Base-by-base conservation (phyloP, 2,797 vertebrate genomes). In the Pelobates cultripes region DNA sequence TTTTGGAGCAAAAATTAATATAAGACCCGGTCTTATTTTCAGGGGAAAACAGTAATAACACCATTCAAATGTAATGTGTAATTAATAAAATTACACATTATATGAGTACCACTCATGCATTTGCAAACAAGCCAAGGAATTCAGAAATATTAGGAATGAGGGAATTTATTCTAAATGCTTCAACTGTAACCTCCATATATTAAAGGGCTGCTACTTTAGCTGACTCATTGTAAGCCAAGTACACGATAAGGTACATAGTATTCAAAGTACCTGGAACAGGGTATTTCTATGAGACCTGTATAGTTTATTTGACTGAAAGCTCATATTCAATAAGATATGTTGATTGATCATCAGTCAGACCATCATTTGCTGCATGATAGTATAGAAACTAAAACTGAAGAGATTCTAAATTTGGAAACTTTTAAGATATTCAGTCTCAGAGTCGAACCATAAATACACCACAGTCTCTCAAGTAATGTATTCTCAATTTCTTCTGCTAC, bases 331-430 rank as follows among this genome's bases (percentile, higher is more conserved):
- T 40, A 60, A 60, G 17, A 70, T 47, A 10, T 64, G 43, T 43
- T 70, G 68, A 78, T 41, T 78, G 76, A 79, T 79, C 13, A 79
- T 71, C 7, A 63, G n/a, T 10, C 43, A n/a, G 57, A 67, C 10
- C 28, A 55, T 79, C 44, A 67, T 70, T 66, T 73, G n/a, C 70
- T 17, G 70, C 15, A 79, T 79, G 28, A 72, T 79, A 64, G 45
- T 70, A 64, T 51, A 61, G 70, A n/a, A 9, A 73, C 15, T 66
- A 14, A 44, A 79, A 14, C 67, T 60, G 13, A 12, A 57, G 55
- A 57, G 9, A 7, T 12, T 70, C 68, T 63, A 78, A 44, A 78
- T 71, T 63, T 71, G 77, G 43, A 73, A 70, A 79, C 70, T 44
- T 14, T 79, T 53, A 42, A 66, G 57, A 44, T 53, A 79, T 79